Base-by-base conservation (phyloP, 1,140 invertebrate genomes). In the Drosophila athabasca region DNA sequence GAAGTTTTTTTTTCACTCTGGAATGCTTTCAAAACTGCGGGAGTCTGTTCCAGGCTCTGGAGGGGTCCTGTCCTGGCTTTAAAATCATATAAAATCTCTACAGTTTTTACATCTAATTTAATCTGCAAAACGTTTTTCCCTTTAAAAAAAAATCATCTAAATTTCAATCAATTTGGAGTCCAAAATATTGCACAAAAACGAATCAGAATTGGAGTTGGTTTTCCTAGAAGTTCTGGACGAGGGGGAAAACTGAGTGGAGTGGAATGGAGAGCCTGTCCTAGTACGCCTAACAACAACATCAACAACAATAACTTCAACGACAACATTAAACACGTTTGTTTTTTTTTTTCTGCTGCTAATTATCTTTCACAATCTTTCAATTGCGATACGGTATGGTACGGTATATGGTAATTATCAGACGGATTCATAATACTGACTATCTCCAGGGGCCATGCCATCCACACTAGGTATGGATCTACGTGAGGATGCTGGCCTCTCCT, bases 401-500 rank as follows among this genome's bases (percentile, higher is more conserved):
- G 8, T 76, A 46, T 68, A 79, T 62, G 45, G 64, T 73, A 71
- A 77, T 76, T 88, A 88, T 87, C 78, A 79, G 83, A 88, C 83
- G 83, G 83, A 88, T 88, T 88, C 83, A 88, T 88, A 88, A 88
- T 88, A 88, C 83, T 87, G 82, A 84, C 69, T 64, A 71, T 71
- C 73, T 31, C 17, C 24, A 31, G 8, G 2, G 24, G 29, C 11
- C 11, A 35, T 35, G 29, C 11, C 11, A 35, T 35, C 26, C 44
- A 3, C 52, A 8, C 17, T 19, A 1, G n/a, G 24, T 29, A 22
- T 19, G n/a, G n/a, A 31, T 53, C 72, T 85, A 85, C 48, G 82
- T 85, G 46, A 87, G 69, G 46, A 85, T 54, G 74, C 45, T 76
- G n/a, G 83, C 66, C 60, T 85, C 81, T 15, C 58, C 59, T 24